Percentiles rank a stretch among this genome's conserved stretches.
Evolutionary conservation across 2,797 vertebrate species (phyloP).

Genomic region (Myotis findleyi): DNA sequence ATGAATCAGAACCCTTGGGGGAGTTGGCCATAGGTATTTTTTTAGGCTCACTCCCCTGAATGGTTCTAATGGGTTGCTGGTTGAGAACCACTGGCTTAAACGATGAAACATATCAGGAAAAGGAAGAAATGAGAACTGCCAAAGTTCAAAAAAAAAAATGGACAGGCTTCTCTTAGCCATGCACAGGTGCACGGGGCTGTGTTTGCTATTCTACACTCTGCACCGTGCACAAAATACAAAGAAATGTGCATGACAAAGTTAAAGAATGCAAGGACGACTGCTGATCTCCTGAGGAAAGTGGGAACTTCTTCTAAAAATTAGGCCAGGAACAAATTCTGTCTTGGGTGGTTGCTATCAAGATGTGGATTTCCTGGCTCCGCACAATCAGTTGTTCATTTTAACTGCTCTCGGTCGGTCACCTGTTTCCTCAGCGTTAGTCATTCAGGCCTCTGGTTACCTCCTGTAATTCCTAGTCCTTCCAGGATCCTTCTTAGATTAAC

Average conservation of each 20-base stretch:
- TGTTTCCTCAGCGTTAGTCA: not conserved
- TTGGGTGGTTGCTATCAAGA: not conserved
- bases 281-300: not conserved
- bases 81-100: not conserved
- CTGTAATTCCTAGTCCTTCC: not conserved
- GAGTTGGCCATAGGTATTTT: not conserved
- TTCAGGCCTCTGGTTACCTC: not conserved
- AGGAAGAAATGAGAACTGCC: not conserved
- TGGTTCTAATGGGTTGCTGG: not conserved
- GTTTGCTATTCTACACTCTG: not conserved
- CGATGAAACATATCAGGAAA: not conserved
- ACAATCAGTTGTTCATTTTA: no score
- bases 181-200: fast-evolving
- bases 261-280: not conserved
- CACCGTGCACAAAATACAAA: not conserved
- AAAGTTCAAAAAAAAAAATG: not conserved
- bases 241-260: not conserved
- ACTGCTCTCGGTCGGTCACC: fast-evolving
- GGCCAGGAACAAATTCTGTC: not conserved
- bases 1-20: not conserved
- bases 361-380: not conserved
- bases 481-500: not conserved
- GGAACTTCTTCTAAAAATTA: not conserved
- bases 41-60: not conserved
- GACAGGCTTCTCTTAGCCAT: not conserved